A percentile compares a stretch with the other conserved stretches of the same genome.
These are phyloP conservation scores for Maccullochella peelii DNA, from an alignment of 2,113 vertebrate species.

Conservation along the genomic window DNA sequence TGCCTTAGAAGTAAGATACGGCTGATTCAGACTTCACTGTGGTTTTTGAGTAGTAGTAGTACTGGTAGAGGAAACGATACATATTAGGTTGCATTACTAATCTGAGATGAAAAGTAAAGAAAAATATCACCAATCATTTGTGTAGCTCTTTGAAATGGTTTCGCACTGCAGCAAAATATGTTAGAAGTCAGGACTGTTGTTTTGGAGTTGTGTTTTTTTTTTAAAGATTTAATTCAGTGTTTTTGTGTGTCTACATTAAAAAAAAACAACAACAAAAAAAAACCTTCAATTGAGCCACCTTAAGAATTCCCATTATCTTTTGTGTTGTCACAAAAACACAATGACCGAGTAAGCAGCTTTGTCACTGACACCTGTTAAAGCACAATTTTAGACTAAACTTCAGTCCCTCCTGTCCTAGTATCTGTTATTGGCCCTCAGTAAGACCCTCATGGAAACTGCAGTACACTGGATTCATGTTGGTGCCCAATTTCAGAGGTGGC, in stretches of 20 bases:
- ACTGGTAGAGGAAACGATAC: not conserved
- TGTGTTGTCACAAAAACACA: conserved; percentile 25
- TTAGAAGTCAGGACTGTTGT: not conserved
- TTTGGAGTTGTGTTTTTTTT: conserved; percentile 7
- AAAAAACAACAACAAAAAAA: too few relatives aligned
- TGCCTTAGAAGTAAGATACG: not conserved
- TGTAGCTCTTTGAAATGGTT: conserved; percentile 26
- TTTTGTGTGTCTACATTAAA: not conserved
- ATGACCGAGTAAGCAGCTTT: conserved; percentile 50
- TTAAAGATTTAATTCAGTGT: not conserved
- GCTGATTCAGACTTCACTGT: not conserved
- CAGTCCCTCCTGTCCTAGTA: too few relatives aligned
- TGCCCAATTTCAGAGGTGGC: conserved; percentile 63
- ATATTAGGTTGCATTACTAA: not conserved
- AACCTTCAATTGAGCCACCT: not conserved
- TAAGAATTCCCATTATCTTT: not conserved
- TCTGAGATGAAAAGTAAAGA: not conserved
- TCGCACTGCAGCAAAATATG: not conserved
- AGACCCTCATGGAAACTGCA: conserved; percentile 24
- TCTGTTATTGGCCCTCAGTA: conserved; percentile 41
- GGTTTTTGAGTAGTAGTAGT: conserved; percentile 22
- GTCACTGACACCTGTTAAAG: conserved; percentile 50
- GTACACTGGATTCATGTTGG: conserved; percentile 35
- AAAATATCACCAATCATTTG: conserved; percentile 9
- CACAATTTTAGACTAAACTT: conserved; percentile 33